Base-by-base conservation (phyloP, 2,888 invertebrate genomes). In the Euzetes globulus region DNA sequence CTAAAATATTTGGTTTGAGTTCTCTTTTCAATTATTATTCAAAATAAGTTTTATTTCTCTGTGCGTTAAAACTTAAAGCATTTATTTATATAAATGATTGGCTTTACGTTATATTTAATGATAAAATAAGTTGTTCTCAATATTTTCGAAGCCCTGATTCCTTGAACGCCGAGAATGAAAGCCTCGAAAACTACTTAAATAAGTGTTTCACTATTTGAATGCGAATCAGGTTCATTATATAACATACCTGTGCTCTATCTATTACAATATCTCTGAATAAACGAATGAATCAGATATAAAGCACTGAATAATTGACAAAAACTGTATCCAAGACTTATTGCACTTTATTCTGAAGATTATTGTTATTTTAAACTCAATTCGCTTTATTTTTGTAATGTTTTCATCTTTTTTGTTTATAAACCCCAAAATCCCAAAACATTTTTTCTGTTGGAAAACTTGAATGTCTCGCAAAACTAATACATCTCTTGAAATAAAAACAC, bases 361-460 rank as follows among this genome's bases (percentile, higher is more conserved):
- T 52, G 52, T 52, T 52, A 52, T 52, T 52, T 52, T 52, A 52
- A 52, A 52, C 52, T 52, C n/a, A 19, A 52, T 52, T 52, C 52
- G 15, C 52, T 52, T 52, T 52, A 52, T 52, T 52, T 52, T n/a
- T 52, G 19, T n/a, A 2, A 52, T 15, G 15, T 52, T 52, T 52
- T 52, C 15, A n/a, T 52, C 19, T 52, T 52, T n/a, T 52, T 19
- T 52, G 19, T 52, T 19, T 3, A 52, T 19, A 52, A 52, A 19
- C 47, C 47, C 52, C 52, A 6, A 52, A 52, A 52, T 52, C 52
- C n/a, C 15, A 52, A 52, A 52, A 52, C 6, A n/a, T n/a, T n/a
- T 52, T 52, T 19, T 52, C n/a, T 19, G 15, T 6, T 19, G n/a
- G n/a, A 52, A 52, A 52, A 52, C 52, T 52, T 52, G 52, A 52